Evolutionary conservation across 2,797 vertebrate genomes (phyloP), one percentile per base, ranked within the genome.

Genomic region (Pampus argenteus): DNA sequence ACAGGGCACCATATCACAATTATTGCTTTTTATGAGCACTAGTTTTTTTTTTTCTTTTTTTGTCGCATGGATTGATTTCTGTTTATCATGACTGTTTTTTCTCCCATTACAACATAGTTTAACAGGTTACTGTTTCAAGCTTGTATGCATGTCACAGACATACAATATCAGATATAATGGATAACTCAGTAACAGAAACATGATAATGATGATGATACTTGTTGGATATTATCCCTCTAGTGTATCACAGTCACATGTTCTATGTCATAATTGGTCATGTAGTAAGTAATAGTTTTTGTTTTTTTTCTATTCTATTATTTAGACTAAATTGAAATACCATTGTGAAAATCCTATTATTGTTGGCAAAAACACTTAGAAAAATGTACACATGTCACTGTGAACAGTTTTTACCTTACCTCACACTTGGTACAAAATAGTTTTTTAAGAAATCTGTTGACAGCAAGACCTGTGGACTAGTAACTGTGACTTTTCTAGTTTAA

Each of bases 221-320:
- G 29, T 31, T 9, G 29, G 29, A 1, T 31, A 40, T 40, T 38
- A 38, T 38, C 36, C 36, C 13, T 15, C 14, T 8, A 9, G 14
- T 57, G 54, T 28, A 73, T 56, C 60, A 45, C 61, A 51, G 20
- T 69, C 75, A 78, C 29, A 49, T 64, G 60, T 47, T 69, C n/a
- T 26, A 14, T 28, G 18, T 20, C 63, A 65, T 23, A 44, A 8
- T 67, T 52, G 61, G 71, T 68, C 54, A 68, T 51, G 9, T 11
- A n/a, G 31, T 48, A 36, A 54, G 11, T 10, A 68, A 49, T 22
- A 78, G 51, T 38, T n/a, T n/a, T n/a, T 51, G 38, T 2, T 1
- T 31, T 50, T 15, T 61, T 40, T 4, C 15, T 18, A 18, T 58
- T 42, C n/a, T 18, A 18, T n/a, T 44, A 18, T 44, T 18, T 18